These are phyloP conservation scores for Eurystomus gularis DNA, from an alignment of 2,113 vertebrate genomes.

Conservation along the genomic window DNA sequence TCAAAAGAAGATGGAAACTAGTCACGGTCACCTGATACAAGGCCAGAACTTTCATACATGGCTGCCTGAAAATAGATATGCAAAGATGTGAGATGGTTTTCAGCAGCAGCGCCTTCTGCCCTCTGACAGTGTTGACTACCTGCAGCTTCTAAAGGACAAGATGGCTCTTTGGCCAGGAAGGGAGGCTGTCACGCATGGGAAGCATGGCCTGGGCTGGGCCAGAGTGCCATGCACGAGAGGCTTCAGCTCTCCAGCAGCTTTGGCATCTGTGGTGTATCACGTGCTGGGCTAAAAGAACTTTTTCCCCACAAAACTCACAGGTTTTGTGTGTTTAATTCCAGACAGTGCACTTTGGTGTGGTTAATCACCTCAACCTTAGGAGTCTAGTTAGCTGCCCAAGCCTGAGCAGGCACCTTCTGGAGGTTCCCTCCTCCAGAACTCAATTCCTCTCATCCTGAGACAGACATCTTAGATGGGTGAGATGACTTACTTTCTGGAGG, in stretches of 20 bases:
- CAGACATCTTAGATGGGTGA: background rate
- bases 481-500: background rate
- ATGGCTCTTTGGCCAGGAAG: background rate
- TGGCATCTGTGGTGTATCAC: background rate
- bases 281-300: background rate
- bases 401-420: background rate
- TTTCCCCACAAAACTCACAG: too few relatives aligned
- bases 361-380: background rate
- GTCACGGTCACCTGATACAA: background rate
- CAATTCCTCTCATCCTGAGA: background rate
- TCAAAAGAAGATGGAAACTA: background rate
- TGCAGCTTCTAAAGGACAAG: background rate
- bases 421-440: background rate
- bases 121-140: accelerated
- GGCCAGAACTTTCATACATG: background rate
- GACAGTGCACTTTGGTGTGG: background rate
- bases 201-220: background rate
- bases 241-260: background rate
- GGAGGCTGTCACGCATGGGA: background rate
- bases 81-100: background rate
- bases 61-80: background rate
- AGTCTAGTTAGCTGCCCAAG: background rate
- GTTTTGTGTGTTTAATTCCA: background rate
- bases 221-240: accelerated
- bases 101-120: background rate